These are phyloP conservation scores for Mesaphorura yosii DNA, from an alignment of 1,140 invertebrate species.

Conservation along the genomic window DNA sequence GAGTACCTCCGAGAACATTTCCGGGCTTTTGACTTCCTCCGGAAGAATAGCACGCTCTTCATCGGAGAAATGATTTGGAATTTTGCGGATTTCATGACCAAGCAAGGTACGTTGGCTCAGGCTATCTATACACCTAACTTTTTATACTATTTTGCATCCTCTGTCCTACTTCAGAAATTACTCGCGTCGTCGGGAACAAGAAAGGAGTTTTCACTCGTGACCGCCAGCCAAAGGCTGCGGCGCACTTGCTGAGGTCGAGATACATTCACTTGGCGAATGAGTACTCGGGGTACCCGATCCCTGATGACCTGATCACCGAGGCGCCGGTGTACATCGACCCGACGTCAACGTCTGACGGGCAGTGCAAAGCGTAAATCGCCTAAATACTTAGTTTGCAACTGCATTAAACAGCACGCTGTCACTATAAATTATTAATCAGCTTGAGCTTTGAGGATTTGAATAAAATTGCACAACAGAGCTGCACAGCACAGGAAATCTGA, in stretches of 20 bases:
- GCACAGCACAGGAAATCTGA: no score
- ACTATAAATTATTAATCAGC: no score
- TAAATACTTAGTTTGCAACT: no score
- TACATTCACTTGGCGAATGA: conserved; percentile 31
- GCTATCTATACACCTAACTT: neutral
- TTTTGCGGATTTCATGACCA: conserved; percentile 52
- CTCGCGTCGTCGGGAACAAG: conserved; percentile 44
- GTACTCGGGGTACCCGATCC: conserved; percentile 11
- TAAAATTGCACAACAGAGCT: no score
- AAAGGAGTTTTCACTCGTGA: conserved; percentile 50
- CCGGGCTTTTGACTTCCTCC: conserved; percentile 45
- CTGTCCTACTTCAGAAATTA: conserved; percentile 27
- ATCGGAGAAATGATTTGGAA: conserved; percentile 46
- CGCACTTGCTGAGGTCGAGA: conserved; percentile 40
- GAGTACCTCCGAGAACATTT: conserved; percentile 46
- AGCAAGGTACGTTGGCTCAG: conserved; percentile 24
- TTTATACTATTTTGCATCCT: neutral
- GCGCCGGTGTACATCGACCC: no score
- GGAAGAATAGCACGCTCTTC: conserved; percentile 39
- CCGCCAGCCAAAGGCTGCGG: conserved; percentile 46
- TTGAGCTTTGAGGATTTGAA: no score
- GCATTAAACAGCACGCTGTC: no score
- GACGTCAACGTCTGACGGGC: no score
- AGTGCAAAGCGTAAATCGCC: no score
- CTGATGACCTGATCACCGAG: conserved; percentile 17